Evolutionary conservation across 2,113 vertebrate species (phyloP).

Genomic region (Microtus oregoni): DNA sequence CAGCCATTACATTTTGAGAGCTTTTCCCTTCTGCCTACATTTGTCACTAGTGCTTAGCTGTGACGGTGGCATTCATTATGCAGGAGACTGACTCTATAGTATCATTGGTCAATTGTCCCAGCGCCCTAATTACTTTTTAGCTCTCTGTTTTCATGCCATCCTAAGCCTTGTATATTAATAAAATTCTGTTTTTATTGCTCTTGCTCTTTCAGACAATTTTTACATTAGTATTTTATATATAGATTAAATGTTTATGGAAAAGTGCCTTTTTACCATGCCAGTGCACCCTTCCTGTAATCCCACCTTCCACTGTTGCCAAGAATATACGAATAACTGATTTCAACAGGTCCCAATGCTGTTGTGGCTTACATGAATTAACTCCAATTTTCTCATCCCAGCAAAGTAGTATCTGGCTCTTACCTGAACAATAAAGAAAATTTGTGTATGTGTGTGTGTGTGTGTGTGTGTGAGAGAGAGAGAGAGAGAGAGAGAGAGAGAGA

Average conservation of each 20-base stretch:
- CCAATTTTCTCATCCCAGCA: slow-evolving; percentile 38
- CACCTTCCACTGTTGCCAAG: slow-evolving; percentile 69
- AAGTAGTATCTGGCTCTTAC: slow-evolving; percentile 30
- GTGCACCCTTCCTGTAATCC: slow-evolving; percentile 62
- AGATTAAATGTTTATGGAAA: slow-evolving; percentile 70
- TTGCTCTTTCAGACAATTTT: slow-evolving; percentile 73
- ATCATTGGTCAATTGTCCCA: slow-evolving; percentile 41
- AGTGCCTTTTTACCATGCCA: slow-evolving; percentile 79
- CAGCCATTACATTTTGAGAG: neutral
- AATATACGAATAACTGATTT: slow-evolving; percentile 28
- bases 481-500: too few relatives aligned
- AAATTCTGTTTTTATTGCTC: slow-evolving; percentile 70
- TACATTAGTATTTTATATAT: slow-evolving; percentile 70
- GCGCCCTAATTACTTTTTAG: slow-evolving; percentile 15
- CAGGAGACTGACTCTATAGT: slow-evolving; percentile 38
- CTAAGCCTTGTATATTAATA: slow-evolving; percentile 61
- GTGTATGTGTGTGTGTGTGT: neutral
- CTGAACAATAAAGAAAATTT: slow-evolving; percentile 39
- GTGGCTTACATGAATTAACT: slow-evolving; percentile 50
- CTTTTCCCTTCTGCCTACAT: slow-evolving; percentile 47
- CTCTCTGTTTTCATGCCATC: slow-evolving; percentile 53
- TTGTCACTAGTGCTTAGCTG: slow-evolving; percentile 52
- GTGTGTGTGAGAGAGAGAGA: neutral
- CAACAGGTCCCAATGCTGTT: slow-evolving; percentile 25
- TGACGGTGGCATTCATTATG: slow-evolving; percentile 43